These are phyloP conservation scores for Australoheros facetus DNA, from an alignment of 2,797 vertebrate species.

Conservation along the genomic window DNA sequence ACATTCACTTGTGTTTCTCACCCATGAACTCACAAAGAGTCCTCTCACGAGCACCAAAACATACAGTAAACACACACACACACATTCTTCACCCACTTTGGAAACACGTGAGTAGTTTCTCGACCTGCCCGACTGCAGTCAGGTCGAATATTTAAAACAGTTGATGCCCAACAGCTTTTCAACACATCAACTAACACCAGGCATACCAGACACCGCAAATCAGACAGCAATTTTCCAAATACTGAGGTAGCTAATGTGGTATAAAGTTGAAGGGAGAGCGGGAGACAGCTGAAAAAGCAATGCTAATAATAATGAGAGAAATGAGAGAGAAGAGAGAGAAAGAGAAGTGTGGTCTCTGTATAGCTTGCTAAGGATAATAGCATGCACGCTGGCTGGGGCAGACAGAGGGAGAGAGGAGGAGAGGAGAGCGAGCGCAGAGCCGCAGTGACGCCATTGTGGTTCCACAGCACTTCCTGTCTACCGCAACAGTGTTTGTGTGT, in stretches of 20 bases:
- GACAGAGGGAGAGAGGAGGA: constrained; percentile 37
- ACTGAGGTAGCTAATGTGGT: constrained; percentile 61
- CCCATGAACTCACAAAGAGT: neutral
- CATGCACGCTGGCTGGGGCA: constrained; percentile 60
- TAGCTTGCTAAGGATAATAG: constrained; percentile 76
- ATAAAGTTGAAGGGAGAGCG: constrained; percentile 31
- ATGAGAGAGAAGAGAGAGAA: constrained; percentile 55
- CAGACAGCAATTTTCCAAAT: constrained; percentile 73
- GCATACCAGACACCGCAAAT: constrained; percentile 75
- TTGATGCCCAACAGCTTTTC: constrained; percentile 47
- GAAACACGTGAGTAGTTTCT: constrained; percentile 27
- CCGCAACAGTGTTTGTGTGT: constrained; percentile 85
- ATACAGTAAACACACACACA: constrained; percentile 11
- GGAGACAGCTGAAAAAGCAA: constrained; percentile 80
- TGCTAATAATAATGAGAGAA: constrained; percentile 78
- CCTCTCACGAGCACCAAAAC: constrained; percentile 18
- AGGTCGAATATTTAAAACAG: constrained; percentile 29
- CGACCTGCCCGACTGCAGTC: constrained; percentile 47
- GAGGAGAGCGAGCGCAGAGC: constrained; percentile 71
- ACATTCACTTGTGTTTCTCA: neutral
- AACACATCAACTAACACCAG: constrained; percentile 57
- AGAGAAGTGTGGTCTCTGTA: constrained; percentile 65
- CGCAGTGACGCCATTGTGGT: constrained; percentile 88
- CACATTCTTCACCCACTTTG: constrained; percentile 50
- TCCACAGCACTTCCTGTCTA: constrained; percentile 86